Conservation (phyloP, 2,888 invertebrate species). For the Drosophila melanosoma region DNA sequence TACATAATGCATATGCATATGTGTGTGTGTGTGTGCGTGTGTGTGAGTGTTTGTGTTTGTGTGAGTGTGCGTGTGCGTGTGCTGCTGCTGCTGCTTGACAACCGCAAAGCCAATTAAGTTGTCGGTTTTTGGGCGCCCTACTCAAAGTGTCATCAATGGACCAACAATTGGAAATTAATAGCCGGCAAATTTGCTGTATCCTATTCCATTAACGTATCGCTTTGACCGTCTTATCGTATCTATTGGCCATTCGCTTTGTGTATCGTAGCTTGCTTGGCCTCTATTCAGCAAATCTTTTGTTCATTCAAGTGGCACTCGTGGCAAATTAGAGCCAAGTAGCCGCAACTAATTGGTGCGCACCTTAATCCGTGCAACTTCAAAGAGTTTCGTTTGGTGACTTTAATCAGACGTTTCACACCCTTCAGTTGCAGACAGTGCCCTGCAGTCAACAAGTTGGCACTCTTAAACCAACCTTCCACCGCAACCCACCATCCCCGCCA, state of each 20-base stretch:
- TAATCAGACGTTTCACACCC: constrained; percentile 46
- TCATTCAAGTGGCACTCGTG: constrained; percentile 49
- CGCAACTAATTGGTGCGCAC: constrained; percentile 61
- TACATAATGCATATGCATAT: constrained; percentile 15
- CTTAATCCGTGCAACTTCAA: constrained; percentile 63
- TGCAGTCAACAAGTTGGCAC: neutral
- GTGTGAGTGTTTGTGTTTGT: constrained; percentile 19
- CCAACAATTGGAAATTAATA: constrained; percentile 73
- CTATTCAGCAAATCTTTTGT: constrained; percentile 27
- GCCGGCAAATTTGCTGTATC: constrained; percentile 55
- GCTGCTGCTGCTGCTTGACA: constrained; percentile 39
- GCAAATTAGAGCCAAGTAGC: constrained; percentile 50
- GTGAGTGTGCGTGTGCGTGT: constrained; percentile 2
- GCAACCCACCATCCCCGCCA: neutral
- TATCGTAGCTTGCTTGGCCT: constrained; percentile 10
- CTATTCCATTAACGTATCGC: constrained; percentile 44
- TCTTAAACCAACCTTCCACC: too few species aligned
- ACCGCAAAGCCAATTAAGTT: constrained; percentile 72
- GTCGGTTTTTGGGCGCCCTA: constrained; percentile 48
- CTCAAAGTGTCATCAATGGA: constrained; percentile 77
- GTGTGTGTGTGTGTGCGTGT: constrained; percentile 1
- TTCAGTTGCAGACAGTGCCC: constrained; percentile 26
- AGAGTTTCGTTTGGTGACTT: constrained; percentile 54
- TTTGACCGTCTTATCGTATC: constrained; percentile 22
- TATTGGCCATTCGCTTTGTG: constrained; percentile 29